Conservation (phyloP, 2,113 vertebrate species). For the Mobula hypostoma region DNA sequence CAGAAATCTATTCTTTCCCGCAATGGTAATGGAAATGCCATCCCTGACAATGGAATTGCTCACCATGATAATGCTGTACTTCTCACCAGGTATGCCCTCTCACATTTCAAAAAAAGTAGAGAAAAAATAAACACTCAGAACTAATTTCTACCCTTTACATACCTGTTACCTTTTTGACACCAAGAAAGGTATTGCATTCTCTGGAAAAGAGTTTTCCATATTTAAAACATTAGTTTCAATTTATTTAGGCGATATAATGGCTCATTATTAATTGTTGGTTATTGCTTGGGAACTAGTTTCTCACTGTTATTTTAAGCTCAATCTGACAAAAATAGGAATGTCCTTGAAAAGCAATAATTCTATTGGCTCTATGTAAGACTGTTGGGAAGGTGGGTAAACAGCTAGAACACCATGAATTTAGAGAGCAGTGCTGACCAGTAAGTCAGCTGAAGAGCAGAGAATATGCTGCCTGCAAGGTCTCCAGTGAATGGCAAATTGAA, state of each 20-base stretch:
- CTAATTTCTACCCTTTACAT: neutral
- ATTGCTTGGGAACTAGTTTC: neutral
- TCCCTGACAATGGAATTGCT: slow-evolving; percentile 90
- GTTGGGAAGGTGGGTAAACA: neutral
- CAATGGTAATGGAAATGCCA: slow-evolving; percentile 84
- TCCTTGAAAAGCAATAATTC: neutral
- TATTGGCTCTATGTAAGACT: neutral
- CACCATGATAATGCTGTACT: slow-evolving; percentile 93
- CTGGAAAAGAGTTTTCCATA: neutral
- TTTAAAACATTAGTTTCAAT: neutral
- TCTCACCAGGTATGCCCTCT: slow-evolving; percentile 78
- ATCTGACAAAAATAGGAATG: neutral
- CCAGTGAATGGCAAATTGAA: neutral
- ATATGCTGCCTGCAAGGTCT: neutral
- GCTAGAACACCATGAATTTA: neutral
- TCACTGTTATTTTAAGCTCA: neutral
- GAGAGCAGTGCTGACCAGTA: neutral
- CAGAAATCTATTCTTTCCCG: slow-evolving; percentile 92
- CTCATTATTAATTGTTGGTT: neutral
- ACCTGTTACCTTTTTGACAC: neutral
- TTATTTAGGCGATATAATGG: neutral
- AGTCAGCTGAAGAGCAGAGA: neutral
- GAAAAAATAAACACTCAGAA: neutral
- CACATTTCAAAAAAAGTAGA: neutral
- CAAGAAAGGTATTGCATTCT: neutral